These are phyloP conservation scores for Platichthys flesus DNA, from an alignment of 2,113 vertebrate species.

Conservation along the genomic window DNA sequence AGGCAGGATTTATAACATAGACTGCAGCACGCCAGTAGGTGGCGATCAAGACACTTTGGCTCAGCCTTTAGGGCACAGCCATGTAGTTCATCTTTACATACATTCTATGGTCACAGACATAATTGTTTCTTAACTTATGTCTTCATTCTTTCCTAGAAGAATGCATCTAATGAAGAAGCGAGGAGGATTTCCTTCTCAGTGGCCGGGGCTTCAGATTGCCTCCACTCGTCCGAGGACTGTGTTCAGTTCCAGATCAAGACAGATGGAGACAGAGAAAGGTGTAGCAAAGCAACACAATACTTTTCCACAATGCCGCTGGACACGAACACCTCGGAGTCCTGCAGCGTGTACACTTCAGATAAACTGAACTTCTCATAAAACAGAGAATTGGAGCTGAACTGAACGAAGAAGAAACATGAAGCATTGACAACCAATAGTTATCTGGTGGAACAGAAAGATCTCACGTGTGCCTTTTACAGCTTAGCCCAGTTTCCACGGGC, in stretches of 20 bases:
- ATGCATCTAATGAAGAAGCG: constrained; percentile 35
- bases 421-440: constrained; percentile 10
- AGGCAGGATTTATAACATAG: too few species aligned
- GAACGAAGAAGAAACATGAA: constrained; percentile 1
- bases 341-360: constrained; percentile 77
- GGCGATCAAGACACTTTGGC: too few species aligned
- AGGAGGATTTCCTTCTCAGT: constrained; percentile 63
- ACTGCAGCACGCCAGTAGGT: too few species aligned
- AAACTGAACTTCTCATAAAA: constrained; percentile 78
- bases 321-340: constrained; percentile 63
- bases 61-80: not conserved
- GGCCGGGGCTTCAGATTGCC: constrained; percentile 73
- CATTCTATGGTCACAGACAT: not conserved
- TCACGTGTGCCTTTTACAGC: constrained; percentile 62
- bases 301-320: constrained; percentile 75
- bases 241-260: constrained; percentile 75
- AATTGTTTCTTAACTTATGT: not conserved
- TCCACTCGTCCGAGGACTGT: constrained; percentile 73
- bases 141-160: constrained; percentile 19
- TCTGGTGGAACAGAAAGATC: constrained; percentile 23
- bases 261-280: constrained; percentile 29
- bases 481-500: constrained; percentile 26
- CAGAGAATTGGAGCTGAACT: not conserved
- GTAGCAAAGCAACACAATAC: constrained; percentile 45
- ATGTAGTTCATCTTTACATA: not conserved